Evolutionary conservation across 1,140 invertebrate species (phyloP), one percentile per base, ranked within the genome.

Genomic region (Bombus superbus): DNA sequence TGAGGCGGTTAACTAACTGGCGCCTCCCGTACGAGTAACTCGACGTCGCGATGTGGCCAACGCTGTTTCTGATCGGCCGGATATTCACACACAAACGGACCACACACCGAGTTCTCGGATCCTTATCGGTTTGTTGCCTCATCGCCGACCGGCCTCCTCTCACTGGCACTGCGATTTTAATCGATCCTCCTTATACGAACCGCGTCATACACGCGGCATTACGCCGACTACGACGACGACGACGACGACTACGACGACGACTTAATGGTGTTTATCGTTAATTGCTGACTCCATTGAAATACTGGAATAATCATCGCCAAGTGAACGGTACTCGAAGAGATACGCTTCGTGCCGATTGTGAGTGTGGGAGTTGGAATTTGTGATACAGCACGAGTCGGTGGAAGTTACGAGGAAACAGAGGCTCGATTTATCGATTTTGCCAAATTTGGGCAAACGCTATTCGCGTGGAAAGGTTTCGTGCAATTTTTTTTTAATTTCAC

Each of bases 51-150:
- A 78, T 64, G 59, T 57, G 64, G 76, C 28, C 69, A 64, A 53
- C 71, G 71, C 40, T 40, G 44, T 42, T 64, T 80, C 40, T 35
- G 76, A 90, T 90, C 85, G 80, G 88, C 76, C 76, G 79, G 76
- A 83, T 90, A 79, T 90, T 90, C 79, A 90, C 72, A 62, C 81
- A 85, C 59, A 40, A 72, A 69, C 83, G 28, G 90, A 75, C 90
- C 89, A 91, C 90, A 87, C 87, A 88, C 80, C 78, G 81, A 66
- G 87, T 81, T 81, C 87, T 77, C n/a, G 74, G 84, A 89, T 91
- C 66, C 81, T 90, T 91, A 91, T 91, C 89, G 89, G 44, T 81
- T 86, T 86, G 80, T 90, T 88, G 89, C 83, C 82, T 84, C 83
- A 84, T 81, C 47, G 57, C 28, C 66, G 42, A 15, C 47, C 25